Evolutionary conservation across 1,140 invertebrate genomes (phyloP).

Genomic region (Eueides isabella): DNA sequence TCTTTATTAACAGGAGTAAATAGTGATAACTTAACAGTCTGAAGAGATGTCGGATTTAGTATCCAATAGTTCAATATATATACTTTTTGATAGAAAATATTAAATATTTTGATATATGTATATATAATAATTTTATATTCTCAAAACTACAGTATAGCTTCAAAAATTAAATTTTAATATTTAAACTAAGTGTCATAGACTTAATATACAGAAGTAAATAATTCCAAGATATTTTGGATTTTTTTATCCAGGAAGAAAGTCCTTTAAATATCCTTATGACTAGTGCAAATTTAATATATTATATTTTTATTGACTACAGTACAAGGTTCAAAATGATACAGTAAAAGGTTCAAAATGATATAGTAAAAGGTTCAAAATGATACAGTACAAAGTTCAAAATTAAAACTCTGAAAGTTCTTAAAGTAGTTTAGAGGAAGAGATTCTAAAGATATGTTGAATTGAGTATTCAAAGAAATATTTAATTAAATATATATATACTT

Average conservation of each 20-base stretch:
- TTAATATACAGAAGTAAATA: too few species aligned
- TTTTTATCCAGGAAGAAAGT: not conserved
- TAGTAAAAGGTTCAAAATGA: too few species aligned
- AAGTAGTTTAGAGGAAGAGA: not conserved
- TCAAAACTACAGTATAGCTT: not conserved
- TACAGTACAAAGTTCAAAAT: not conserved
- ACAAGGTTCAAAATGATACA: not conserved
- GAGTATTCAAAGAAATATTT: not conserved
- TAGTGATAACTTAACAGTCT: not conserved
- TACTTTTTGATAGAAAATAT: not conserved
- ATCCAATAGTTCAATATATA: not conserved
- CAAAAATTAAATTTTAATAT: not conserved
- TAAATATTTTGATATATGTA: not conserved
- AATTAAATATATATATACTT: not conserved
- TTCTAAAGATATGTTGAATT: not conserved
- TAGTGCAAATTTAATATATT: not conserved
- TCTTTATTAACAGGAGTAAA: not conserved
- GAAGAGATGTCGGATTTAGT: not conserved
- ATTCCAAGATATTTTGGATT: conserved; percentile 2
- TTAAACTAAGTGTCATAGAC: too few species aligned
- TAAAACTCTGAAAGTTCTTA: not conserved
- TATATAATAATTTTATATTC: not conserved
- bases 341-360: not conserved
- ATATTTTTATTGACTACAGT: not conserved
- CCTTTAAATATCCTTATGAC: not conserved